phyloP scores from a whole-genome alignment of 2,113 vertebrate genomes.

The Archilochus colubris region DNA sequence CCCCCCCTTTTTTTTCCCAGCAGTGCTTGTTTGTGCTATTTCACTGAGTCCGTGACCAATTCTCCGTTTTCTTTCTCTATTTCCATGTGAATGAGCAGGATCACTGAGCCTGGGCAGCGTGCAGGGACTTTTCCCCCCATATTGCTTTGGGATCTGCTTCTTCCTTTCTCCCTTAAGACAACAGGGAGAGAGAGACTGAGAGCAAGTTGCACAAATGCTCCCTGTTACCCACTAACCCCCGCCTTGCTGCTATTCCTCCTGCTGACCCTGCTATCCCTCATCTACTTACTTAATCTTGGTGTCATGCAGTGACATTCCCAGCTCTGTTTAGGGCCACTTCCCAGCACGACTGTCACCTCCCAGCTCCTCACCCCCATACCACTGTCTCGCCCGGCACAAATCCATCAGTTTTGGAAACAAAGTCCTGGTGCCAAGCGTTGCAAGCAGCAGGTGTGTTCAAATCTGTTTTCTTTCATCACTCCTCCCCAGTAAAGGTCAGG shows the following conservation, averaged over 20 bases:
- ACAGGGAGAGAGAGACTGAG: rapidly evolving
- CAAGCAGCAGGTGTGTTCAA: not conserved
- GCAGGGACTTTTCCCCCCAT: not conserved
- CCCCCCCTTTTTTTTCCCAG: not conserved
- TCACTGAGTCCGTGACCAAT: not conserved
- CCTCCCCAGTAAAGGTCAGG: not conserved
- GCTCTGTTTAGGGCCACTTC: not conserved
- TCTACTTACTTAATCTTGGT: rapidly evolving
- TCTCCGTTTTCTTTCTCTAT: not conserved
- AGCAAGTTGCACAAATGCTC: not conserved
- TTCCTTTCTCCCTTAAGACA: not conserved
- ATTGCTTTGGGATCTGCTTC: not conserved
- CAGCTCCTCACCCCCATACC: not conserved
- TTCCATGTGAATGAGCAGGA: rapidly evolving
- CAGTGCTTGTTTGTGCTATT: not conserved
- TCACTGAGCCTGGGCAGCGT: rapidly evolving
- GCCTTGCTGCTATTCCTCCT: not conserved
- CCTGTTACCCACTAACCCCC: not conserved
- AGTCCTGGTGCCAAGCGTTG: not conserved
- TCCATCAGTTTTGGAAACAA: not conserved
- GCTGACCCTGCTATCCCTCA: not conserved
- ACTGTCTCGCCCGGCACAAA: rapidly evolving
- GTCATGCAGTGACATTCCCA: not conserved
- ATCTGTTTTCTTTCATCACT: rapidly evolving
- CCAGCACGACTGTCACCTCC: rapidly evolving